These are phyloP conservation scores for Neocrepidodera transversa DNA, from an alignment of 2,888 invertebrate genomes.

Conservation along the genomic window DNA sequence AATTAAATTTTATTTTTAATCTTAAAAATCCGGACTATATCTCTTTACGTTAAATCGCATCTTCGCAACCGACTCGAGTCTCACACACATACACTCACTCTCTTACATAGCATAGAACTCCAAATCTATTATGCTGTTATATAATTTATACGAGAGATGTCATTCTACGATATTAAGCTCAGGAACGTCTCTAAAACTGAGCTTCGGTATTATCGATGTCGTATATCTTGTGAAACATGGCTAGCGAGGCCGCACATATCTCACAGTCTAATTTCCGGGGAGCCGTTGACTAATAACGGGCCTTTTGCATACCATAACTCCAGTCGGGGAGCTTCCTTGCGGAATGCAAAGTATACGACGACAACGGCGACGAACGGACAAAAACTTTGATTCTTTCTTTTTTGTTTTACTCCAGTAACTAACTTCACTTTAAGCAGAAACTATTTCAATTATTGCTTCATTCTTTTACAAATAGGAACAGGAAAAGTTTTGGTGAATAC, in stretches of 20 bases:
- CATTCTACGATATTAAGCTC: constrained; percentile 43
- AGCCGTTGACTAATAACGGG: constrained; percentile 53
- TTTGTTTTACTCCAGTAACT: constrained; percentile 2
- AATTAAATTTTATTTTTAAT: too few relatives aligned
- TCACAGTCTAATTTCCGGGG: constrained; percentile 54
- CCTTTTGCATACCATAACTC: constrained; percentile 51
- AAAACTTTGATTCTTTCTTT: constrained; percentile 20
- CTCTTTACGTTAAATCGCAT: neutral
- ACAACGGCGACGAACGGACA: too few relatives aligned
- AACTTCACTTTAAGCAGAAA: neutral
- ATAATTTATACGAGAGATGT: constrained; percentile 54
- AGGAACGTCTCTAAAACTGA: constrained; percentile 47
- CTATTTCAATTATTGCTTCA: constrained; percentile 4
- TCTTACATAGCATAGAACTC: constrained; percentile 39
- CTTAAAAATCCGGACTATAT: neutral
- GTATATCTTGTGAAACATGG: constrained; percentile 51
- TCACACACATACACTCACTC: constrained; percentile 15
- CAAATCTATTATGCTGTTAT: constrained; percentile 43
- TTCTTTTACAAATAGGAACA: too few relatives aligned
- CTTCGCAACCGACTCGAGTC: neutral
- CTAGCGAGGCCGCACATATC: constrained; percentile 52
- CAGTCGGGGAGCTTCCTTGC: constrained; percentile 46
- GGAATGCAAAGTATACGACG: constrained; percentile 41
- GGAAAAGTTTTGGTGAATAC: too few relatives aligned
- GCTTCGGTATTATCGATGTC: constrained; percentile 49